phyloP scores from a whole-genome alignment of 2,888 invertebrate genomes.

The Tillus elongatus region DNA sequence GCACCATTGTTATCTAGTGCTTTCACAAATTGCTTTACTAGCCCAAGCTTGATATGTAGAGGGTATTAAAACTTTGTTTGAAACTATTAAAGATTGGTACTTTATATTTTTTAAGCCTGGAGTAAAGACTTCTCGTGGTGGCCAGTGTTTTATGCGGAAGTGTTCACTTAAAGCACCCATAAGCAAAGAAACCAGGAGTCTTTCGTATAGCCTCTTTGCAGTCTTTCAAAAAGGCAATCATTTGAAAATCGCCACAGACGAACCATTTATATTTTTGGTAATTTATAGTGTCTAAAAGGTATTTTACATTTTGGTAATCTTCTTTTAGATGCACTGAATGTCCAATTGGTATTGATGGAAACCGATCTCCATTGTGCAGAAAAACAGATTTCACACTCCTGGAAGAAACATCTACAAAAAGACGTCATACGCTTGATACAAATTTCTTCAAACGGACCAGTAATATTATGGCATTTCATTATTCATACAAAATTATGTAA shows the following conservation, averaged over 20 bases:
- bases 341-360: slow-evolving; percentile 27
- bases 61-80: slow-evolving; percentile 17
- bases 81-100: slow-evolving; percentile 15
- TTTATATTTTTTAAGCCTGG: too few relatives aligned
- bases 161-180: slow-evolving; percentile 22
- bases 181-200: slow-evolving; percentile 25
- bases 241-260: slow-evolving; percentile 29
- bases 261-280: slow-evolving; percentile 27
- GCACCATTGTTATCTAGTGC: slow-evolving; percentile 15
- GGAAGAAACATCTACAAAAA: too few relatives aligned
- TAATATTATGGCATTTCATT: too few relatives aligned
- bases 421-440: too few relatives aligned
- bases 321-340: slow-evolving; percentile 28
- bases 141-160: too few relatives aligned
- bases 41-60: slow-evolving; percentile 19
- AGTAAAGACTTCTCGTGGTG: too few relatives aligned
- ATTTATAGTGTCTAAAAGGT: slow-evolving; percentile 24
- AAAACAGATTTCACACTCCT: too few relatives aligned
- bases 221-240: slow-evolving; percentile 25
- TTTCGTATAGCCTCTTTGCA: slow-evolving; percentile 26
- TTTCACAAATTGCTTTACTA: slow-evolving; percentile 18
- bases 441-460: too few relatives aligned
- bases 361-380: slow-evolving; percentile 27
- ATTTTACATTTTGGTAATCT: slow-evolving; percentile 27
- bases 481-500: too few relatives aligned